Conservation (phyloP, 2,797 vertebrate genomes). For the Macrochelys suwanniensis region DNA sequence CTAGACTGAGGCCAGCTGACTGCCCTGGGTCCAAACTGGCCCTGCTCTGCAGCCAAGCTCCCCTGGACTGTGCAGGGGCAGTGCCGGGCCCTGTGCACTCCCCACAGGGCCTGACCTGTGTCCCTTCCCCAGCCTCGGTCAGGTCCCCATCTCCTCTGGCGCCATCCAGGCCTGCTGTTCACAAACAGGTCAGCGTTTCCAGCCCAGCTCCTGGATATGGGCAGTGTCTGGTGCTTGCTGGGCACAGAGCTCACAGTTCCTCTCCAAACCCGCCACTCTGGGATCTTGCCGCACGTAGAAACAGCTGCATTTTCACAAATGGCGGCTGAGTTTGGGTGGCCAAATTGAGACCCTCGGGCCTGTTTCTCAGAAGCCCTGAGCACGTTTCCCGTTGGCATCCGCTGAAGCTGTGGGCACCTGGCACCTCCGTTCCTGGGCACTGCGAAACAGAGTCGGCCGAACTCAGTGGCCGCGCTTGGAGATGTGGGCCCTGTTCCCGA, state of each 20-base stretch:
- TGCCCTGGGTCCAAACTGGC: neutral
- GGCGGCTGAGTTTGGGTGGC: neutral
- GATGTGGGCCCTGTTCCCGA: neutral
- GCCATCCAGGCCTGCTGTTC: neutral
- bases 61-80: neutral
- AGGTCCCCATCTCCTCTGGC: neutral
- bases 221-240: neutral
- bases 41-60: neutral
- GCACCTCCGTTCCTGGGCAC: neutral
- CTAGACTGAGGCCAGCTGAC: neutral
- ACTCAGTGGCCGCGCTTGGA: neutral
- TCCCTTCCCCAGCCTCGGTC: neutral
- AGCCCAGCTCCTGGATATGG: neutral
- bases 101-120: neutral
- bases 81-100: neutral
- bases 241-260: neutral
- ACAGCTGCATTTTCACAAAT: neutral
- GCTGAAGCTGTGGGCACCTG: neutral
- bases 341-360: neutral
- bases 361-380: neutral
- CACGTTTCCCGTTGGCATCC: neutral
- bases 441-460: neutral
- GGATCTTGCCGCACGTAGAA: neutral
- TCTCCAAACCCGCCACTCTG: neutral
- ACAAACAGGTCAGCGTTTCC: neutral